These are phyloP conservation scores for Emydocephalus ijimae DNA, from an alignment of 2,113 vertebrate genomes.

Conservation along the genomic window DNA sequence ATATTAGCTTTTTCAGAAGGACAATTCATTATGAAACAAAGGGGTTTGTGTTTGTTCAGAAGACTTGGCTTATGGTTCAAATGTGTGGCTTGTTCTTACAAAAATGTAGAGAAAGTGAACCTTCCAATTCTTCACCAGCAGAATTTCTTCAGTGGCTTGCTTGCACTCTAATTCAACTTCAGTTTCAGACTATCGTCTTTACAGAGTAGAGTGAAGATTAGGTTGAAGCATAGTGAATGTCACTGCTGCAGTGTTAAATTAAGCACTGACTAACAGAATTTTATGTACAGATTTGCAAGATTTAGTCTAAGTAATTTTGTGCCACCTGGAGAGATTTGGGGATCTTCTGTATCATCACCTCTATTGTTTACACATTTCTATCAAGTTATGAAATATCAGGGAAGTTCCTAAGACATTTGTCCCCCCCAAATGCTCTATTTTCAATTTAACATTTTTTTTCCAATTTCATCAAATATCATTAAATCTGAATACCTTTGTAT, in stretches of 20 bases:
- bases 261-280: background rate
- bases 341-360: background rate
- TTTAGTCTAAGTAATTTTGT: background rate
- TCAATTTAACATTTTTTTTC: background rate
- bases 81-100: background rate
- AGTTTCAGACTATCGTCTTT: background rate
- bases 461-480: background rate
- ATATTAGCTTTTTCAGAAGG: background rate
- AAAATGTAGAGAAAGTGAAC: background rate
- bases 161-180: background rate
- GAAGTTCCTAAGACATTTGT: background rate
- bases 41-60: background rate
- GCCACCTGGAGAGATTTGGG: background rate
- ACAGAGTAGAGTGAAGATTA: background rate
- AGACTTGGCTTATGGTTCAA: background rate
- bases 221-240: background rate
- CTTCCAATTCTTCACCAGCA: background rate
- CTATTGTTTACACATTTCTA: background rate
- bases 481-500: background rate
- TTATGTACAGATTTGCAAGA: background rate
- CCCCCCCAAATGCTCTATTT: background rate
- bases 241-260: background rate
- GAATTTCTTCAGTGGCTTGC: background rate
- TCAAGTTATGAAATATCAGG: background rate
- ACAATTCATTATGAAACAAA: background rate